Base-by-base conservation (phyloP, 2,113 vertebrate species). In the Motacilla tschutschensis region DNA sequence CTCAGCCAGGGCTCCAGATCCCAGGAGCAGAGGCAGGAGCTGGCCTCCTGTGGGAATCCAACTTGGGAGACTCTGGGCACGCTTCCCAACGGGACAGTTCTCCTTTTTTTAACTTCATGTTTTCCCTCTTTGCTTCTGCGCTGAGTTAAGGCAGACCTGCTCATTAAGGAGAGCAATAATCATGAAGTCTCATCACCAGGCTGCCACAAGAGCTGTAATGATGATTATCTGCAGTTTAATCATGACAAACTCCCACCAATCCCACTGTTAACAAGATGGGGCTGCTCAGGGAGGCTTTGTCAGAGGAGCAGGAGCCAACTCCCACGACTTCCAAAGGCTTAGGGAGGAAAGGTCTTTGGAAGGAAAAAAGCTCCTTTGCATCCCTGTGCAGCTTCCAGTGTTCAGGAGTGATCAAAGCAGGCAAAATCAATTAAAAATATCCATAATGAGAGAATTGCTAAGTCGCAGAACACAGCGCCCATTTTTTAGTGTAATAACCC, bases 11-110 rank as follows among this genome's bases (percentile, higher is more conserved):
- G 67, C 17, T 31, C 4, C 0, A 1, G 9, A 9, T 8, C 36
- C 16, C 53, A 33, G 33, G 51, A 33, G 17, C 33, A 5, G 46
- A 40, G 19, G 21, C 36, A 65, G 55, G 72, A 67, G 9, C 14
- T 4, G 1, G 26, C 2, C 35, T 60, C 85, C 12, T 3, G 2
- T 14, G 83, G 73, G 85, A 83, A 66, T 38, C 63, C 73, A 15
- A 1, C 35, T 7, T 19, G 0, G 2, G 80, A 85, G 73, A 22
- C 73, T 20, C 7, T 0, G 0, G 28, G 64, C 18, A 31, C 28
- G 0, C 19, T n/a, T 81, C 86, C 83, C 80, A 44, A 2, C 0
- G 28, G 88, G 17, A 24, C 63, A 69, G 8, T 2, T 4, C 78
- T 91, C 46, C 40, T 38, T 40, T 81, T 84, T 67, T 66, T 8